phyloP scores from a whole-genome alignment of 2,888 invertebrate species.

The Microchrysa polita region DNA sequence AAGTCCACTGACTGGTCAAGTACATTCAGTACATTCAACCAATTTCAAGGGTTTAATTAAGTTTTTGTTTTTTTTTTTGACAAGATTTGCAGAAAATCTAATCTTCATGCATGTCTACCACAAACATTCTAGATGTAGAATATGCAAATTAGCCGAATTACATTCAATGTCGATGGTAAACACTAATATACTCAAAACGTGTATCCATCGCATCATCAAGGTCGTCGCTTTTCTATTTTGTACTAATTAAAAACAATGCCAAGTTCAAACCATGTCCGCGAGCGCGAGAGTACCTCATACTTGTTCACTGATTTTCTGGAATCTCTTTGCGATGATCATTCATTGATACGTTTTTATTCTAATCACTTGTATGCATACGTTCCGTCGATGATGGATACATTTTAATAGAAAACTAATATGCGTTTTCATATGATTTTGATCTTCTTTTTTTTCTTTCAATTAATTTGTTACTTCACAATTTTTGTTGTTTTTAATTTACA shows the following conservation, averaged over 20 bases:
- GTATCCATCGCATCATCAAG: not conserved
- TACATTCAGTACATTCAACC: too few species aligned
- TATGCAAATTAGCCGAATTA: not conserved
- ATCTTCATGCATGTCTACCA: too few species aligned
- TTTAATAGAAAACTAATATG: slow-evolving; percentile 12
- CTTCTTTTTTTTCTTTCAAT: slow-evolving; percentile 17
- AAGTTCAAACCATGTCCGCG: slow-evolving; percentile 8
- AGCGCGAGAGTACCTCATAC: not conserved
- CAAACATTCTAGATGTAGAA: too few species aligned
- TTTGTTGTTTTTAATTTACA: too few species aligned
- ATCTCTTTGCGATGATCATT: too few species aligned
- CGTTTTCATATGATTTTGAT: not conserved
- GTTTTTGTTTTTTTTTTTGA: too few species aligned
- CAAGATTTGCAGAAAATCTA: too few species aligned
- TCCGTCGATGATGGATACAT: not conserved
- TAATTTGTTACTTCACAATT: slow-evolving; percentile 34
- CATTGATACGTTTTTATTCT: too few species aligned
- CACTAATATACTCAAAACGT: too few species aligned
- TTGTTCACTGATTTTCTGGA: not conserved
- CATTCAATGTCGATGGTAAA: not conserved
- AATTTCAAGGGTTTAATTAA: too few species aligned
- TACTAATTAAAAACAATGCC: slow-evolving; percentile 1
- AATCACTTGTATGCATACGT: not conserved
- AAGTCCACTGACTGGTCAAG: too few species aligned
- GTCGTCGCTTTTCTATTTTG: slow-evolving; percentile 2